These are phyloP conservation scores for Dromococcyx pavoninus DNA, from an alignment of 2,797 vertebrate species.

Conservation along the genomic window DNA sequence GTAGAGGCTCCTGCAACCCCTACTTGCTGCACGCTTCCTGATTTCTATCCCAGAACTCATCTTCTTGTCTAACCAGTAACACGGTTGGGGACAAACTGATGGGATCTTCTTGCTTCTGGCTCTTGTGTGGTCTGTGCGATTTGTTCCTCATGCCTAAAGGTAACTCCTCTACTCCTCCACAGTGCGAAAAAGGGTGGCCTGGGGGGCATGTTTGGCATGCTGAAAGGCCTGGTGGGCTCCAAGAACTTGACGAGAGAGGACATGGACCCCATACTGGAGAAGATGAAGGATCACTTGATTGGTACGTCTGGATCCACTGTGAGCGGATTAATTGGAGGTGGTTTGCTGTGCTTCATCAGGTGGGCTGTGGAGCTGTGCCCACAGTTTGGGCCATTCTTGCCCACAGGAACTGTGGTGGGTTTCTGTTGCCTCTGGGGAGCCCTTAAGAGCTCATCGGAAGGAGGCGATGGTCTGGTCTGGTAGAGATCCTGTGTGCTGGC, in stretches of 20 bases:
- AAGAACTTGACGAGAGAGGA: conserved; percentile 91
- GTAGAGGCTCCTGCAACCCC: conserved; percentile 23
- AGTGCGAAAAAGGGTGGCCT: conserved; percentile 86
- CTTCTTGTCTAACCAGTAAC: not conserved
- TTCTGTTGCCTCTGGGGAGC: too few species aligned
- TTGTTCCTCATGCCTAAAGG: not conserved
- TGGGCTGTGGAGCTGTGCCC: not conserved
- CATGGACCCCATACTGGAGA: conserved; percentile 95
- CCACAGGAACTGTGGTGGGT: too few species aligned
- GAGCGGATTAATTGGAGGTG: rapidly evolving
- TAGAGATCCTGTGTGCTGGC: not conserved
- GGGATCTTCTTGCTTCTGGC: not conserved
- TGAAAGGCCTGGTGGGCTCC: conserved; percentile 95
- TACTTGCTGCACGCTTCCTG: not conserved
- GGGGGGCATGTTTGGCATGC: conserved; percentile 97
- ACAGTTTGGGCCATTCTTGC: not conserved
- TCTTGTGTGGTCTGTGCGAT: too few species aligned
- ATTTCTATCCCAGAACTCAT: not conserved
- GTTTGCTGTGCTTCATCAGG: not conserved
- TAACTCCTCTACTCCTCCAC: not conserved
- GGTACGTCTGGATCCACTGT: conserved; percentile 58
- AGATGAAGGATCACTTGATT: conserved; percentile 97
- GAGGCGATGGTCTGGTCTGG: rapidly evolving
- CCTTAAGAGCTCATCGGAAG: rapidly evolving
- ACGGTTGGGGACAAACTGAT: not conserved